A percentile compares a stretch with the other conserved stretches of the same genome.
These are phyloP conservation scores for Enoplolaimus lenunculus DNA, from an alignment of 2,888 invertebrate species.

Conservation along the genomic window DNA sequence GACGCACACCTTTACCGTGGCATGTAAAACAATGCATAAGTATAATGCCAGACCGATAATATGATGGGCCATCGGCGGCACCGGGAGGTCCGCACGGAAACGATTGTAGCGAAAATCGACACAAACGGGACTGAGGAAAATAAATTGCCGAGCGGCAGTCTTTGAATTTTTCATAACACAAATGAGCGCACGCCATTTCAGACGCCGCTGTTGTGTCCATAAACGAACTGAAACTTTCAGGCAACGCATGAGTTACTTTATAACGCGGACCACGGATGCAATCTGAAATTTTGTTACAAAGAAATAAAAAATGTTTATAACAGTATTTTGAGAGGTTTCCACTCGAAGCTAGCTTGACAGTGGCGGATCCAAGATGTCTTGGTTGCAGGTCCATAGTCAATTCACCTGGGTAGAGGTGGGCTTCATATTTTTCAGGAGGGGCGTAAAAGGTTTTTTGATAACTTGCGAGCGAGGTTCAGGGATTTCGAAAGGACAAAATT, in stretches of 20 bases:
- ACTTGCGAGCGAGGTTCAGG: too few species aligned
- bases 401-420: too few species aligned
- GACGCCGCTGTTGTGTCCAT: neutral
- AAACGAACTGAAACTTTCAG: neutral
- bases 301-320: too few species aligned
- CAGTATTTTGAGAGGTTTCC: too few species aligned
- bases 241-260: neutral
- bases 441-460: too few species aligned
- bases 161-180: neutral
- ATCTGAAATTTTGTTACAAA: too few species aligned
- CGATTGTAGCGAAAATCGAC: neutral
- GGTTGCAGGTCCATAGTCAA: too few species aligned
- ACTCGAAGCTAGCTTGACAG: too few species aligned
- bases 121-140: constrained; percentile 7
- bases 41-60: neutral
- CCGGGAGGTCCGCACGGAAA: neutral
- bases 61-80: neutral
- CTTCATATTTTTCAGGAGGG: too few species aligned
- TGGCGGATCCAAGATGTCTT: too few species aligned
- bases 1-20: too few species aligned
- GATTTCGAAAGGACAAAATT: too few species aligned
- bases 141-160: neutral
- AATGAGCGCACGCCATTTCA: constrained; percentile 9
- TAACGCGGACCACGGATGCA: neutral
- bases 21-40: constrained; percentile 8